These are phyloP conservation scores for Synanthedon vespiformis DNA, from an alignment of 2,888 invertebrate species.

Conservation along the genomic window DNA sequence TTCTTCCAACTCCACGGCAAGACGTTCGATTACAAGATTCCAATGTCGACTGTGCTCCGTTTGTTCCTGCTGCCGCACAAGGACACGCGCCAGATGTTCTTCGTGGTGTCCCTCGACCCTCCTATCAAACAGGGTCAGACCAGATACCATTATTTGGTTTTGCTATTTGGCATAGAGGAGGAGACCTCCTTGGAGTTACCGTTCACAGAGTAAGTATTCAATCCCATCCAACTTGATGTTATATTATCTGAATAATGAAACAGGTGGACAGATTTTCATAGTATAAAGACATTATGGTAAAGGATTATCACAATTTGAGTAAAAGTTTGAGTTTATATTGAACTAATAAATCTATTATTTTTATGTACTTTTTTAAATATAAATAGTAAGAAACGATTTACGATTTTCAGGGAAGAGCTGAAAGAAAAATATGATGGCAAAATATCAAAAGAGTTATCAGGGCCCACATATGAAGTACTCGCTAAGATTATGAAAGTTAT, in stretches of 20 bases:
- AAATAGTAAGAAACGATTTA: background rate
- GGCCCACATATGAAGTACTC: constrained; percentile 94
- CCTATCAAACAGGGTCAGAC: constrained; percentile 99
- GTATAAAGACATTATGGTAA: too few relatives aligned
- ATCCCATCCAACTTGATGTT: constrained; percentile 1
- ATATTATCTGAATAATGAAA: background rate
- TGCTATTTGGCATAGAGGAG: constrained; percentile 95
- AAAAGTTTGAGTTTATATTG: too few relatives aligned
- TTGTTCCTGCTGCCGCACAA: constrained; percentile 96
- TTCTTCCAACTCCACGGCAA: constrained; percentile 85
- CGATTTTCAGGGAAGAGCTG: constrained; percentile 80
- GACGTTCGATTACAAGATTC: constrained; percentile 99
- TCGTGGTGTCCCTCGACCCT: constrained; percentile 97
- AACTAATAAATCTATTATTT: background rate
- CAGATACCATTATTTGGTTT: constrained; percentile 94
- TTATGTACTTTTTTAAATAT: background rate
- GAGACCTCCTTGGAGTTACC: constrained; percentile 92
- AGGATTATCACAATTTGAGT: too few relatives aligned
- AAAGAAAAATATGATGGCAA: constrained; percentile 95
- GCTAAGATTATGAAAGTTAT: constrained; percentile 97
- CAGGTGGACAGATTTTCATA: too few relatives aligned
- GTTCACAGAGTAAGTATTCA: constrained; percentile 82
- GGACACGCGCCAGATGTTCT: constrained; percentile 98
- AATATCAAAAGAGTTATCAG: constrained; percentile 88
- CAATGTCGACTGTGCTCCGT: constrained; percentile 94